A percentile compares a stretch with the other conserved stretches of the same genome.
Conservation (phyloP, 2,888 invertebrate genomes). For the Nasonia oneida region DNA sequence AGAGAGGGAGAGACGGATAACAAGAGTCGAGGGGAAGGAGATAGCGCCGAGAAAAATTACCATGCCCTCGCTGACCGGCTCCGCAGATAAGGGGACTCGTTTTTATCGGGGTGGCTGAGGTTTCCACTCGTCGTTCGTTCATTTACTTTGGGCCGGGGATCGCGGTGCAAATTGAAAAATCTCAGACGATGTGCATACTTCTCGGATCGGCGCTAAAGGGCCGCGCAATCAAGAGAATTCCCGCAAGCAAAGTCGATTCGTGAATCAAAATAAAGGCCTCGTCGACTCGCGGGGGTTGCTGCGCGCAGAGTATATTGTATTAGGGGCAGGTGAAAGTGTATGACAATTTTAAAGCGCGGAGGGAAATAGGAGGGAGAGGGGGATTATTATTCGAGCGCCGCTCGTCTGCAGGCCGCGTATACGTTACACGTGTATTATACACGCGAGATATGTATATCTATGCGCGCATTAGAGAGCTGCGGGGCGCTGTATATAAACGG, state of each 20-base stretch:
- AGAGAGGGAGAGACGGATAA: neutral
- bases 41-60: conserved; percentile 45
- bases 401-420: neutral
- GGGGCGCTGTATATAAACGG: conserved; percentile 33
- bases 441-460: neutral
- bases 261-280: neutral
- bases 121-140: neutral
- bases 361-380: too few species aligned
- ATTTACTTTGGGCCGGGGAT: too few species aligned
- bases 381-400: neutral
- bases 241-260: too few species aligned
- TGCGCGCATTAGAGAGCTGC: neutral
- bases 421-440: neutral
- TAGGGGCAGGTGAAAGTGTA: neutral
- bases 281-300: neutral
- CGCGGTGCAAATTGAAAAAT: neutral
- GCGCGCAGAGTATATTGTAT: too few species aligned
- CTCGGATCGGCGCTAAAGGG: too few species aligned
- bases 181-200: too few species aligned
- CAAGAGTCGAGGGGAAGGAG: neutral
- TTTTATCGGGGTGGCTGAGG: neutral
- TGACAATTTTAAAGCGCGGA: neutral
- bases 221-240: too few species aligned
- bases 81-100: conserved; percentile 14
- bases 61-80: conserved; percentile 21